Evolutionary conservation across 2,797 vertebrate genomes (phyloP).

Genomic region (Chelmon rostratus): DNA sequence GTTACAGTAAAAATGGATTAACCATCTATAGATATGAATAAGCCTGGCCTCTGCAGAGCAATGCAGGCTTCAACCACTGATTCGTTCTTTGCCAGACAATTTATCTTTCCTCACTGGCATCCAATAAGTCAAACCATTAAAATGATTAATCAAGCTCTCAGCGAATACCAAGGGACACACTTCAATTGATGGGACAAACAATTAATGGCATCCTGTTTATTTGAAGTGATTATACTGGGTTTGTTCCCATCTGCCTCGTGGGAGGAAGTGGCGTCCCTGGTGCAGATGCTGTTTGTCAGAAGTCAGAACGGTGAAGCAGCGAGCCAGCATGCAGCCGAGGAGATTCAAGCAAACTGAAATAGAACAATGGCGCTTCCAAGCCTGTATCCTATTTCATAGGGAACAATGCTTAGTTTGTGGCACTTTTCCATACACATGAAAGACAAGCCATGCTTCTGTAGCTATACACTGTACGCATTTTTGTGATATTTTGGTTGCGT

Average conservation of each 20-base stretch:
- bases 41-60: conserved; percentile 47
- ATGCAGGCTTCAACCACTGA: conserved; percentile 58
- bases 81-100: conserved; percentile 64
- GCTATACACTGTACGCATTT: conserved; percentile 67
- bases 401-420: conserved; percentile 83
- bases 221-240: conserved; percentile 80
- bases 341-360: conserved; percentile 82
- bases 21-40: conserved; percentile 53
- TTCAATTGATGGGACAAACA: conserved; percentile 79
- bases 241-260: conserved; percentile 78
- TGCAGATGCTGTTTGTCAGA: conserved; percentile 85
- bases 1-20: conserved; percentile 26
- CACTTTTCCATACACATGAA: conserved; percentile 80
- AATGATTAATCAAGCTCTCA: conserved; percentile 76
- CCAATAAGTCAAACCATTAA: conserved; percentile 74
- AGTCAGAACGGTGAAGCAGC: conserved; percentile 72
- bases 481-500: conserved; percentile 74
- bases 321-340: conserved; percentile 71
- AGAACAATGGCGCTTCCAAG: conserved; percentile 82
- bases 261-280: conserved; percentile 79
- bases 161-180: conserved; percentile 68
- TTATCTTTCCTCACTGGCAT: conserved; percentile 72
- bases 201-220: conserved; percentile 84
- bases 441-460: conserved; percentile 68
- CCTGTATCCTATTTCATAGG: conserved; percentile 77